phyloP scores from a whole-genome alignment of 92 coral and sea anemone species.

The Virgularia gustaviana region DNA sequence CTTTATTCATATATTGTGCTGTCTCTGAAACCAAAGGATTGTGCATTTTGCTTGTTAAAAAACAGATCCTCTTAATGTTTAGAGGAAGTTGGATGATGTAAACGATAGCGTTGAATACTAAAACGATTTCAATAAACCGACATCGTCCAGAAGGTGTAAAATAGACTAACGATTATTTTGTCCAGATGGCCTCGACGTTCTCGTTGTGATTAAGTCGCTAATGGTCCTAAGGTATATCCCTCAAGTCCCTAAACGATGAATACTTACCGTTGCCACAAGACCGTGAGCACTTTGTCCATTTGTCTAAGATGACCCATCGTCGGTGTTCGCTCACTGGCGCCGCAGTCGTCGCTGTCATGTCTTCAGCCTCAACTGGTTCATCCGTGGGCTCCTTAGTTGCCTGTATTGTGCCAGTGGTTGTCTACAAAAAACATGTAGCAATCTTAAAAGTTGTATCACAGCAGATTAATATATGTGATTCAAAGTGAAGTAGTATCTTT shows the following conservation, averaged over 20 bases:
- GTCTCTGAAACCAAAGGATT: too few relatives aligned
- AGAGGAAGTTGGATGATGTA: too few relatives aligned
- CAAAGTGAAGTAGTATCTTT: too few relatives aligned
- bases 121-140: too few relatives aligned
- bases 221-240: neutral
- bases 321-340: neutral
- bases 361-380: neutral
- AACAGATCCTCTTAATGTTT: neutral
- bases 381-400: neutral
- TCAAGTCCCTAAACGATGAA: neutral
- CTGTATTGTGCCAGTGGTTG: too few relatives aligned
- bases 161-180: too few relatives aligned
- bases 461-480: conserved; percentile 4
- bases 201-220: neutral
- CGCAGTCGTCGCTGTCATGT: neutral
- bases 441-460: conserved; percentile 17
- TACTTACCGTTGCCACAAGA: conserved; percentile 73
- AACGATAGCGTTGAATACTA: too few relatives aligned
- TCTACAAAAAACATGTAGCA: too few relatives aligned
- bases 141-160: too few relatives aligned
- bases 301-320: conserved; percentile 20
- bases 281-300: conserved; percentile 67
- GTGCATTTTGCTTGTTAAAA: neutral
- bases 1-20: too few relatives aligned
- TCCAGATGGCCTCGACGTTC: too few relatives aligned